These are phyloP conservation scores for Rhinolophus ferrumequinum DNA, from an alignment of 2,113 vertebrate species.

Conservation along the genomic window DNA sequence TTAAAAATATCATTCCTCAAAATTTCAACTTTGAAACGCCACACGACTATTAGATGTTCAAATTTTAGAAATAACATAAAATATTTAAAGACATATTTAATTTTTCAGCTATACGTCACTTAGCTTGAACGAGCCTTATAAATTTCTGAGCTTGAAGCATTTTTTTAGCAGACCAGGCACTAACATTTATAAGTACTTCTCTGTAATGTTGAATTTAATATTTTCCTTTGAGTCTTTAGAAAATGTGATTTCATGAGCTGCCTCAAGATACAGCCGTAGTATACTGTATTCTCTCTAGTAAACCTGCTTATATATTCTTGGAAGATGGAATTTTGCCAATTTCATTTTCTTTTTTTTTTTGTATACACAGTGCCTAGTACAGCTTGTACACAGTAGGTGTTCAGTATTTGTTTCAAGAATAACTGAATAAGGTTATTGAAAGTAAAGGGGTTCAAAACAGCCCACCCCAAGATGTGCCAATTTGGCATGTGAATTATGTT, in stretches of 20 bases:
- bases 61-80: background rate
- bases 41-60: background rate
- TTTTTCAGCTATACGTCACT: slow-evolving; percentile 6
- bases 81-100: background rate
- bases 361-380: background rate
- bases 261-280: background rate
- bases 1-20: background rate
- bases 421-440: background rate
- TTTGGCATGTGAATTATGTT: background rate
- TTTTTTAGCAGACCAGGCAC: background rate
- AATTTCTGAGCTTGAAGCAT: background rate
- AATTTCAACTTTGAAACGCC: background rate
- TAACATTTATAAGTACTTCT: background rate
- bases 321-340: background rate
- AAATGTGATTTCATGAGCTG: background rate
- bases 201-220: background rate
- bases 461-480: background rate
- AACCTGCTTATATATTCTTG: background rate
- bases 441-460: background rate
- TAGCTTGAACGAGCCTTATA: background rate
- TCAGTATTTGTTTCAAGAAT: background rate
- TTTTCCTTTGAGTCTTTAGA: background rate
- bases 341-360: background rate
- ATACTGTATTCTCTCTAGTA: background rate
- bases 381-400: background rate